A percentile compares a stretch with the other conserved stretches of the same genome.
These are phyloP conservation scores for Erithacus rubecula DNA, from an alignment of 2,797 vertebrate genomes.

Conservation along the genomic window DNA sequence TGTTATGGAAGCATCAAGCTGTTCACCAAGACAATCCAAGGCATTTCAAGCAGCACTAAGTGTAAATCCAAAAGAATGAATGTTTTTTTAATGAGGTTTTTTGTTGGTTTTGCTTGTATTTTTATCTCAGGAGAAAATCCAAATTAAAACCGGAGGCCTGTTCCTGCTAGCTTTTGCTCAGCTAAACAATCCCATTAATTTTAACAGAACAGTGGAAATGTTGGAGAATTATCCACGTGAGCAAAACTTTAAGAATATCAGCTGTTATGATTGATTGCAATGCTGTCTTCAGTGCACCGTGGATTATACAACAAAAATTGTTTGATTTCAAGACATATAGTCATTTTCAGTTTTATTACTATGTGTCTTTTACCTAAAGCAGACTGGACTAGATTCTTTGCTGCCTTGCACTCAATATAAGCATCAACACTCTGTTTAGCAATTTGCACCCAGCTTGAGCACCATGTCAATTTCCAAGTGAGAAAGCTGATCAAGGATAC, in stretches of 20 bases:
- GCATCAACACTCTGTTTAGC: not conserved
- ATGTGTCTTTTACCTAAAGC: not conserved
- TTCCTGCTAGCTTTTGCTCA: not conserved
- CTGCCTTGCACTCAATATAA: not conserved
- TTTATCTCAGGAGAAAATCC: constrained; percentile 2
- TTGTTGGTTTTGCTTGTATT: not conserved
- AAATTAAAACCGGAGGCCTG: not conserved
- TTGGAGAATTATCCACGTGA: not conserved
- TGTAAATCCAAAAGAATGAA: not conserved
- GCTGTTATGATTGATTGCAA: not conserved
- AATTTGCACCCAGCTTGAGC: not conserved
- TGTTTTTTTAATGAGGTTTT: not conserved
- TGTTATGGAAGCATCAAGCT: not conserved
- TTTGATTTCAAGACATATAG: constrained; percentile 7
- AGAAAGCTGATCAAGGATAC: not conserved
- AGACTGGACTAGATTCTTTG: not conserved
- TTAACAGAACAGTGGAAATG: not conserved
- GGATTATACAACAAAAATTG: constrained; percentile 5
- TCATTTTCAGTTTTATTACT: constrained; percentile 5
- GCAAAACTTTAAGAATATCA: not conserved
- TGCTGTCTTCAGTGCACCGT: not conserved
- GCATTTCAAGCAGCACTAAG: not conserved
- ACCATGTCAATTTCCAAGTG: not conserved
- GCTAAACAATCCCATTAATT: not conserved
- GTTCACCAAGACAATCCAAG: not conserved